Evolutionary conservation across 2,797 vertebrate species (phyloP).

Genomic region (Pseudomugil tenellus): DNA sequence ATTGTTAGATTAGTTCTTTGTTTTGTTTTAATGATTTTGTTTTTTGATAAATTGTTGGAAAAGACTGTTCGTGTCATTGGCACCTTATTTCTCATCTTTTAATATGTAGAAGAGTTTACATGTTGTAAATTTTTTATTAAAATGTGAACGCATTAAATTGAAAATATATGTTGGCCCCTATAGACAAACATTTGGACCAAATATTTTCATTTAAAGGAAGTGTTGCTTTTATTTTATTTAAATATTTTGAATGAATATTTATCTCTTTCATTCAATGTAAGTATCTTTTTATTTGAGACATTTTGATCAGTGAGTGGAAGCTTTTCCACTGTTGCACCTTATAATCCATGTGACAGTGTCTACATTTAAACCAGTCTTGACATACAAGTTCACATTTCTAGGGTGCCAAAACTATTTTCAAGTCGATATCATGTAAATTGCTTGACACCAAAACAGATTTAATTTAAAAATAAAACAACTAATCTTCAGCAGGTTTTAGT

Average conservation of each 20-base stretch:
- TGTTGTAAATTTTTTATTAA: neutral
- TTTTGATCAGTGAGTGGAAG: conserved; percentile 2
- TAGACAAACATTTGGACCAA: too few relatives aligned
- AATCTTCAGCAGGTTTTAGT: conserved; percentile 5
- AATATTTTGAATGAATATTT: neutral
- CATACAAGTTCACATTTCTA: conserved; percentile 20
- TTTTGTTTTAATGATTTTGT: conserved; percentile 29
- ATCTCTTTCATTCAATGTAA: neutral
- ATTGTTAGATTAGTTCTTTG: conserved; percentile 67
- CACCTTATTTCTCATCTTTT: conserved; percentile 48
- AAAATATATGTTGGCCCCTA: neutral
- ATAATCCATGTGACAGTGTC: conserved; percentile 33
- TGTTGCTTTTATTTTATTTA: conserved; percentile 25
- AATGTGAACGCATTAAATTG: too few relatives aligned
- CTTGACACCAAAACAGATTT: too few relatives aligned
- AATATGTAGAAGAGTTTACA: neutral
- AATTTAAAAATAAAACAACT: neutral
- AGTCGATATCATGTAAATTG: too few relatives aligned
- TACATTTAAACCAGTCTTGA: conserved; percentile 33
- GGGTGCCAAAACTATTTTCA: too few relatives aligned
- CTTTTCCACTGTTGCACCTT: conserved; percentile 39
- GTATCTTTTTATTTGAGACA: conserved; percentile 21
- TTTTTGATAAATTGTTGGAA: conserved; percentile 73
- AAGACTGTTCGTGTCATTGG: conserved; percentile 52
- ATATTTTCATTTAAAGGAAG: conserved; percentile 44